Evolutionary conservation across 2,888 invertebrate species (phyloP), one percentile per base, ranked within the genome.

Genomic region (Trilocha varians): DNA sequence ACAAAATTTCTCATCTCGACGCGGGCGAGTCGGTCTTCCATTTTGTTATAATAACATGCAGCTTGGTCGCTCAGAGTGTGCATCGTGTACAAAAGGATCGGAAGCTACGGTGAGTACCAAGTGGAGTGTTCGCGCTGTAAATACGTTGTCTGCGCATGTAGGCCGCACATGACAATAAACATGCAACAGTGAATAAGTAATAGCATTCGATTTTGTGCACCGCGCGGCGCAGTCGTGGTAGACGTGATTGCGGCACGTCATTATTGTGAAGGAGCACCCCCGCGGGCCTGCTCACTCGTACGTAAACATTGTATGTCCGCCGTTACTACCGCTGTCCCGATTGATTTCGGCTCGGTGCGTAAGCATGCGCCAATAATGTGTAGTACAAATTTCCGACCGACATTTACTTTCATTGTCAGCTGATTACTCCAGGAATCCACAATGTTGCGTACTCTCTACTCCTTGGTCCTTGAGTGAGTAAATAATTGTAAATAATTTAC

Each of bases 41-140:
- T 85, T 85, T 85, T 84, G 85, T 84, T 82, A 78, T 82, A 82
- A 72, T 78, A n/a, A n/a, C n/a, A 82, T 83, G 80, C 74, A 79
- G 75, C 73, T 75, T 66, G 63, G 70, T 79, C 82, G 82, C 82
- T 79, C 79, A 82, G 75, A 74, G 65, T 70, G 77, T 71, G 75
- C 67, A 60, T 70, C 63, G 69, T 62, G 60, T 60, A 70, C 61
- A 62, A 74, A 68, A 80, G 82, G 78, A 83, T 83, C 82, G 80
- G 76, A 76, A 79, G 68, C 72, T 64, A 76, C 70, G 84, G 85
- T 85, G 71, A 80, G 84, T 84, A 62, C 55, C 53, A 50, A 55
- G 37, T 47, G 58, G 53, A 59, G 53, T 56, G 46, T 64, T 60
- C 43, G 16, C 46, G 38, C 42, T 40, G 43, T 38, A 64, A 61